Conservation (phyloP, 2,888 invertebrate species). For the Gerosis bhagava region DNA sequence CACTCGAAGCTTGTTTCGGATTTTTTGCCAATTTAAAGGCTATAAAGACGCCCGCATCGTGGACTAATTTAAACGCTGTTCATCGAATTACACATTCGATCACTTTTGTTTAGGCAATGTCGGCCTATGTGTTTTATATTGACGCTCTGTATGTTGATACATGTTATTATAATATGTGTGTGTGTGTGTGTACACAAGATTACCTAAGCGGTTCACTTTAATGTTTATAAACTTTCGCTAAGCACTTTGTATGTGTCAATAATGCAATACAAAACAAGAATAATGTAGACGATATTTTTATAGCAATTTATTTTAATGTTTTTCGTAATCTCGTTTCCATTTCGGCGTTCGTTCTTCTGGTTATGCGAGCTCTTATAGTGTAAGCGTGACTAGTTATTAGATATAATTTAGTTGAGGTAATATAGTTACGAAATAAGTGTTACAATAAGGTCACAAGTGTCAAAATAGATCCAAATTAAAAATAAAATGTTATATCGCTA, state of each 20-base stretch:
- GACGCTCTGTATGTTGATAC: slow-evolving; percentile 7
- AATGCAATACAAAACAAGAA: slow-evolving; percentile 6
- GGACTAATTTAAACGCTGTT: slow-evolving; percentile 79
- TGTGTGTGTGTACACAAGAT: slow-evolving; percentile 6
- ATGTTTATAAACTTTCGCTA: slow-evolving; percentile 17
- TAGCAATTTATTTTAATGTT: slow-evolving; percentile 7
- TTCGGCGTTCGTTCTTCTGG: not conserved
- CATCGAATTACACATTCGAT: slow-evolving; percentile 73
- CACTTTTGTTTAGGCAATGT: slow-evolving; percentile 50
- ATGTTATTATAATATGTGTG: slow-evolving; percentile 16
- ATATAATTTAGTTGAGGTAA: too few relatives aligned
- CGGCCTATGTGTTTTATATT: slow-evolving; percentile 23
- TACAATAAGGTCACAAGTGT: too few relatives aligned
- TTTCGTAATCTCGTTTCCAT: not conserved
- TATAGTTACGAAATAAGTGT: too few relatives aligned
- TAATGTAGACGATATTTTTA: slow-evolving; percentile 7
- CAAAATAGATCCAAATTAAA: too few relatives aligned
- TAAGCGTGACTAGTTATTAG: not conserved
- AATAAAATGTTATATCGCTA: too few relatives aligned
- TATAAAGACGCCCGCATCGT: slow-evolving; percentile 80
- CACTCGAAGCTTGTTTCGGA: slow-evolving; percentile 73
- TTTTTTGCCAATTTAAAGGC: slow-evolving; percentile 81
- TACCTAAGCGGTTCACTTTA: slow-evolving; percentile 12
- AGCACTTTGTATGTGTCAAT: slow-evolving; percentile 12
- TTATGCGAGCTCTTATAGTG: not conserved